Evolutionary conservation across 2,888 invertebrate genomes (phyloP).

Genomic region (Diaperis boleti): DNA sequence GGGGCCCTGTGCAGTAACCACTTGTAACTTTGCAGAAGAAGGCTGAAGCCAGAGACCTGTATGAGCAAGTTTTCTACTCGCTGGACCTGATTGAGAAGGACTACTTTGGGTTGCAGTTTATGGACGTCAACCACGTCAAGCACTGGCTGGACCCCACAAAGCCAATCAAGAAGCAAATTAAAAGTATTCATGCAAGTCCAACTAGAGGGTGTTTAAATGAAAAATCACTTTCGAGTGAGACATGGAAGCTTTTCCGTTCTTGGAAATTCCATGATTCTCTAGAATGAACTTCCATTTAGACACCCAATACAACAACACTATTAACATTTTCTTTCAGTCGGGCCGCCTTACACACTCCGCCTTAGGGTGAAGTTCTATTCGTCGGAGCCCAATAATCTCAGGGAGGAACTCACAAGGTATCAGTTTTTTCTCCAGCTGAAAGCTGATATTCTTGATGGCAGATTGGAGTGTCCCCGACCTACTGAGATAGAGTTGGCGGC

Average conservation of each 20-base stretch:
- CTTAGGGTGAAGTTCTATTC: slow-evolving; percentile 99
- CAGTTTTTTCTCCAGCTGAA: slow-evolving; percentile 98
- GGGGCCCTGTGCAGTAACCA: too few species aligned
- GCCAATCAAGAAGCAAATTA: slow-evolving; percentile 97
- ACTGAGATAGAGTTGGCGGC: slow-evolving; percentile 92
- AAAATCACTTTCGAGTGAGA: too few species aligned
- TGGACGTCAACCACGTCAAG: slow-evolving; percentile 97
- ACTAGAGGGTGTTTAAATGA: too few species aligned
- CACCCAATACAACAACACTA: too few species aligned
- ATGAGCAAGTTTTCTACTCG: slow-evolving; percentile 98
- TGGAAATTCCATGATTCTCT: too few species aligned
- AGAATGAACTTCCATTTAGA: too few species aligned
- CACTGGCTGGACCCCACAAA: slow-evolving; percentile 99
- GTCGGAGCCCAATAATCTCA: slow-evolving; percentile 95
- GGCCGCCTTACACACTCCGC: slow-evolving; percentile 96
- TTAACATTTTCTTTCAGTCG: slow-evolving; percentile 87
- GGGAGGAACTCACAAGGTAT: slow-evolving; percentile 98
- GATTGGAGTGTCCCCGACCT: slow-evolving; percentile 89
- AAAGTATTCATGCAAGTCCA: too few species aligned
- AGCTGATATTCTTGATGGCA: slow-evolving; percentile 92
- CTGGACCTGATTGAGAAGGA: slow-evolving; percentile 98
- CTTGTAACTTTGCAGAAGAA: slow-evolving; percentile 94
- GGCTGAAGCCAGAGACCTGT: slow-evolving; percentile 91
- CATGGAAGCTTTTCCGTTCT: too few species aligned
- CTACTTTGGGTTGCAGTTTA: slow-evolving; percentile 98